These are phyloP conservation scores for Drosophila azteca DNA, from an alignment of 1,140 invertebrate species.

Conservation along the genomic window DNA sequence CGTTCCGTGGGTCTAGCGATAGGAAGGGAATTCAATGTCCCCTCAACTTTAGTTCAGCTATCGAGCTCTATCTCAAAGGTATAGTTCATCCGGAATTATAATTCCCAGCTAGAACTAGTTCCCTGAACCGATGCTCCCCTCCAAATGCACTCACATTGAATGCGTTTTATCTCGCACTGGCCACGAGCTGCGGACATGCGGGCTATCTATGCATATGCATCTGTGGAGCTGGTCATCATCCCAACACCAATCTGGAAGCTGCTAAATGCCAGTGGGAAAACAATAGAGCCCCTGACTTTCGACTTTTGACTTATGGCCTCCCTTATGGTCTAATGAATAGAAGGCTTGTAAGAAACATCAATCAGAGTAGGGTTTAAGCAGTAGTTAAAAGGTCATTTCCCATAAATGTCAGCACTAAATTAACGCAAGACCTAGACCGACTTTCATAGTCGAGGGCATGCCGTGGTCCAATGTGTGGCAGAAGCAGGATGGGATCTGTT, in stretches of 20 bases:
- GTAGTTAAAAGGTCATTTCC: constrained; percentile 60
- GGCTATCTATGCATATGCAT: constrained; percentile 41
- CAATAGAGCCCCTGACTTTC: constrained; percentile 33
- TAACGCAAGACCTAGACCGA: constrained; percentile 36
- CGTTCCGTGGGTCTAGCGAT: no score
- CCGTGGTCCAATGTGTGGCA: constrained; percentile 52
- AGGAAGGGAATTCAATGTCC: no score
- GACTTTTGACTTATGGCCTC: constrained; percentile 12
- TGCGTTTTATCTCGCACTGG: constrained; percentile 31
- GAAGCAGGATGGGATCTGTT: constrained; percentile 8
- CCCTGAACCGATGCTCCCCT: no score
- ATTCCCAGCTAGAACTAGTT: neutral
- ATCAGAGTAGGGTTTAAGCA: constrained; percentile 40
- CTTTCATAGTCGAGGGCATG: neutral
- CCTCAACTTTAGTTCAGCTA: no score
- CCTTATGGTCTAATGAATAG: neutral
- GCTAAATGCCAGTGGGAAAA: constrained; percentile 13
- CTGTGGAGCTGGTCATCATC: constrained; percentile 12
- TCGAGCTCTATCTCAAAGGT: no score
- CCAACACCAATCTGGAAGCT: constrained; percentile 7
- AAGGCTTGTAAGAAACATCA: constrained; percentile 45
- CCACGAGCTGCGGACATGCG: constrained; percentile 4
- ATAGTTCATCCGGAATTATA: no score
- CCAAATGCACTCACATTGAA: neutral
- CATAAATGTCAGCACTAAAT: constrained; percentile 80